Evolutionary conservation across 2,888 invertebrate species (phyloP).

Genomic region (Bembecia ichneumoniformis): DNA sequence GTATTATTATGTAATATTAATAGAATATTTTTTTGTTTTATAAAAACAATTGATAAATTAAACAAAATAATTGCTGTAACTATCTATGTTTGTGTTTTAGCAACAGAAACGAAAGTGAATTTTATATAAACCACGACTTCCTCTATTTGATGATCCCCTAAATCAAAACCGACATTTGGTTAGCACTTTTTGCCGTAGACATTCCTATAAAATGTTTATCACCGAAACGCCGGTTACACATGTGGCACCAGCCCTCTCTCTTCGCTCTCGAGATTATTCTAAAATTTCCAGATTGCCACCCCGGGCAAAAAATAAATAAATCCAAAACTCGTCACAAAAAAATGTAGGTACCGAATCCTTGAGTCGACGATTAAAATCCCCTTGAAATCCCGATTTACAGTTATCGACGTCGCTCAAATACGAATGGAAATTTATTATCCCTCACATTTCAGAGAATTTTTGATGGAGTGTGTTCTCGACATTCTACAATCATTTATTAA

Average conservation of each 20-base stretch:
- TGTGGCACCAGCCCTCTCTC: constrained; percentile 55
- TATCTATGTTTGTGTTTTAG: too few species aligned
- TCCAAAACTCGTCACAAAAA: constrained; percentile 56
- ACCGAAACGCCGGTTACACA: constrained; percentile 48
- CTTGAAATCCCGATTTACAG: constrained; percentile 59
- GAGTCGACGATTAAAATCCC: constrained; percentile 51
- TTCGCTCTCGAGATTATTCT: constrained; percentile 54
- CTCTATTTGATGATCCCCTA: constrained; percentile 39
- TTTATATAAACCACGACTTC: constrained; percentile 49
- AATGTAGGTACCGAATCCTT: constrained; percentile 57
- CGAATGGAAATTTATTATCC: constrained; percentile 16
- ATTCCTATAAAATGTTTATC: constrained; percentile 73
- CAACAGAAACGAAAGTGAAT: background rate
- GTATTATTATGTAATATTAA: too few species aligned
- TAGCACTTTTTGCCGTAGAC: constrained; percentile 60
- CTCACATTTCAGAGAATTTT: constrained; percentile 14
- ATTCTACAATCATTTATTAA: too few species aligned
- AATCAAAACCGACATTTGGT: constrained; percentile 64
- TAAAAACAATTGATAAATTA: too few species aligned
- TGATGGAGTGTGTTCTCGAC: constrained; percentile 9
- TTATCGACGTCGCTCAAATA: constrained; percentile 33
- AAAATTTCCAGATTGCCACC: constrained; percentile 71
- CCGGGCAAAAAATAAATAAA: constrained; percentile 70
- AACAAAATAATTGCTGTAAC: too few species aligned
- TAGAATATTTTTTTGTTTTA: too few species aligned